phyloP scores from a whole-genome alignment of 2,888 invertebrate species.

The Anoncus sp. region DNA sequence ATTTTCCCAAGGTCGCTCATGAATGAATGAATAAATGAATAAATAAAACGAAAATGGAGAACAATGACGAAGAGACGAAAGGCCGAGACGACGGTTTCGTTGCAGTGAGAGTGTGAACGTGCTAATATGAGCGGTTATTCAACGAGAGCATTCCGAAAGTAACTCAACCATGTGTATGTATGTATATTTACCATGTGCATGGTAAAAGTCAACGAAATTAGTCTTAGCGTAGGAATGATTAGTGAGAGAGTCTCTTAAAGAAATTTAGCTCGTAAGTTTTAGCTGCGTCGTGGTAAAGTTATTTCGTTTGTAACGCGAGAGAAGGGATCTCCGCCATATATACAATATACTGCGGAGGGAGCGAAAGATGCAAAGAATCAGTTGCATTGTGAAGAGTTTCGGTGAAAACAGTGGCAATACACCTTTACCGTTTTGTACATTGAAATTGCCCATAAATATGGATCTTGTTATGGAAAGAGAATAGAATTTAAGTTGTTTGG shows the following conservation, averaged over 20 bases:
- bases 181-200: conserved; percentile 4
- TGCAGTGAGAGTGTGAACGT: conserved; percentile 51
- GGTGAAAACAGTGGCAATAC: conserved; percentile 8
- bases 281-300: conserved; percentile 23
- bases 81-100: conserved; percentile 8
- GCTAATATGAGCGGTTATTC: conserved; percentile 18
- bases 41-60: conserved; percentile 15
- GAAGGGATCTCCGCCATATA: conserved; percentile 1
- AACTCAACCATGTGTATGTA: not conserved
- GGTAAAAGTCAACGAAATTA: conserved; percentile 48
- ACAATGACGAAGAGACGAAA: conserved; percentile 13
- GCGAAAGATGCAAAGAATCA: conserved; percentile 1
- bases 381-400: not conserved
- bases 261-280: conserved; percentile 48
- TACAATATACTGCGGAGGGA: conserved; percentile 2
- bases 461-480: not conserved
- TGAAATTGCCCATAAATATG: conserved; percentile 15
- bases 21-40: conserved; percentile 37
- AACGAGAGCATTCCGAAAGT: conserved; percentile 36
- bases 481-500: not conserved
- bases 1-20: conserved; percentile 57
- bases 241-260: conserved; percentile 47
- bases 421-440: conserved; percentile 4
- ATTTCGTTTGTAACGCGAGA: conserved; percentile 22
- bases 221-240: conserved; percentile 20